Percentiles rank a stretch among this genome's conserved stretches.
These are phyloP conservation scores for Clarias platycephalus DNA, from an alignment of 2,797 vertebrate genomes.

Conservation along the genomic window DNA sequence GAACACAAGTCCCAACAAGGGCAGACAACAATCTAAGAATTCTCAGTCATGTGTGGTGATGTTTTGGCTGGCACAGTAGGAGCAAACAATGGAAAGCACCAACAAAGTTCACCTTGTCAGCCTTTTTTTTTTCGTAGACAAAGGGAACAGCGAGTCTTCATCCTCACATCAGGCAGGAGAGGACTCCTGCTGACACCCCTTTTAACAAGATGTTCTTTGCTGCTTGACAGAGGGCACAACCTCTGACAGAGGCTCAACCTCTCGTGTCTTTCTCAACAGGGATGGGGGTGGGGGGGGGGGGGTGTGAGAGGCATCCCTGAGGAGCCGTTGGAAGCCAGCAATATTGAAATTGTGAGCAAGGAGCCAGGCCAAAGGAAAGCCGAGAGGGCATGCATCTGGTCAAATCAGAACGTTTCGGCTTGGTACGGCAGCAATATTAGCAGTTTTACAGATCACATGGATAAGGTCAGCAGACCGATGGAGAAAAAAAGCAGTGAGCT, in stretches of 20 bases:
- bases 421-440: neutral
- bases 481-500: constrained; percentile 70
- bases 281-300: constrained; percentile 44
- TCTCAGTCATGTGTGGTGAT: neutral
- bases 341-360: constrained; percentile 46
- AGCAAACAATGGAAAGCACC: neutral
- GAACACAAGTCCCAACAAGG: neutral
- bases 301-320: constrained; percentile 50
- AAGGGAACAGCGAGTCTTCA: constrained; percentile 76
- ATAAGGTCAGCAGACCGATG: constrained; percentile 80
- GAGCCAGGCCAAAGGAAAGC: neutral
- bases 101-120: constrained; percentile 22
- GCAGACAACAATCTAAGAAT: neutral
- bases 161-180: constrained; percentile 67
- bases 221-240: constrained; percentile 67
- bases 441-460: constrained; percentile 44
- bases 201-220: constrained; percentile 72
- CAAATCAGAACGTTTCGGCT: neutral
- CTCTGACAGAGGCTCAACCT: constrained; percentile 69
- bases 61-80: constrained; percentile 3
- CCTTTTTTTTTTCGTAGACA: constrained; percentile 59
- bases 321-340: constrained; percentile 41
- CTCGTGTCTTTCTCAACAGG: constrained; percentile 57
- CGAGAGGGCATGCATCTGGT: constrained; percentile 5
- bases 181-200: constrained; percentile 76